Conservation (phyloP, 35 echinoderm and acorn worm species). For the Chiridota heheva region DNA sequence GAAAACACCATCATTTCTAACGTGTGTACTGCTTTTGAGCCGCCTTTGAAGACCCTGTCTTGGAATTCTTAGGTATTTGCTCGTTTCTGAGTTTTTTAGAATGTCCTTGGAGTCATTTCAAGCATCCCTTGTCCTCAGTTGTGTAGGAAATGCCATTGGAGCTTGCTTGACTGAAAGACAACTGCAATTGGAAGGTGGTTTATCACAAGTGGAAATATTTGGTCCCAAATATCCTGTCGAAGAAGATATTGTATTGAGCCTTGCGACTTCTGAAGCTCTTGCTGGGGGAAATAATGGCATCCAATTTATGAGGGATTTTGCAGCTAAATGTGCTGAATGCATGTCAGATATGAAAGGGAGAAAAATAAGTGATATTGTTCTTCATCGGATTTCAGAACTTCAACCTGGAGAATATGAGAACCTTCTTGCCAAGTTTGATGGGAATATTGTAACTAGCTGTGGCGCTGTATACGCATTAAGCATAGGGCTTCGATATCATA, state of each 20-base stretch:
- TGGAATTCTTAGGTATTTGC: too few relatives aligned
- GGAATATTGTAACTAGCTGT: constrained; percentile 43
- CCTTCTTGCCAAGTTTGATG: constrained; percentile 57
- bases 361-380: constrained; percentile 50
- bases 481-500: constrained; percentile 76
- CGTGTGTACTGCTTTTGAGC: too few relatives aligned
- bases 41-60: too few relatives aligned
- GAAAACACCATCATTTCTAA: too few relatives aligned
- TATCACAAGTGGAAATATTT: constrained; percentile 21
- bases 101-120: constrained; percentile 90
- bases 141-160: constrained; percentile 50
- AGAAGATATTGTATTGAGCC: constrained; percentile 60
- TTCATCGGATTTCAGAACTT: constrained; percentile 54
- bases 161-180: constrained; percentile 17
- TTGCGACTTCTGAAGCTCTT: constrained; percentile 69
- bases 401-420: constrained; percentile 56
- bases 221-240: constrained; percentile 52
- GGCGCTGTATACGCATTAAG: constrained; percentile 61
- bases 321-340: constrained; percentile 71
- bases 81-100: too few relatives aligned
- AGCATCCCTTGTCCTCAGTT: constrained; percentile 65
- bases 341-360: constrained; percentile 69
- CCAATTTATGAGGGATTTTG: constrained; percentile 62
- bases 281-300: constrained; percentile 60
- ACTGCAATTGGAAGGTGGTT: neutral